These are phyloP conservation scores for Dysmachus trigonus DNA, from an alignment of 2,888 invertebrate species.

Conservation along the genomic window DNA sequence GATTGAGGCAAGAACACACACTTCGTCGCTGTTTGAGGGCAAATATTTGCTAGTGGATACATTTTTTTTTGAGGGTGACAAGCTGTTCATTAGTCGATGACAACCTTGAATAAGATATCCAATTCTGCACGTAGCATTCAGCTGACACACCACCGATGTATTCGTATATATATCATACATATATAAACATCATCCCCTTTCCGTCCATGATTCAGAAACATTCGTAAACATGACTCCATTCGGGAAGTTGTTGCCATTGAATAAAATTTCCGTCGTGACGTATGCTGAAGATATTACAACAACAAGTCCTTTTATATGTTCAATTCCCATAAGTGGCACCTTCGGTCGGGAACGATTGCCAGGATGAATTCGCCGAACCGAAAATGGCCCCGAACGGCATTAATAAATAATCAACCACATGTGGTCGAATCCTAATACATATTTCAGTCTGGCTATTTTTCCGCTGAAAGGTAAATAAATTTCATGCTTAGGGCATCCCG, in stretches of 20 bases:
- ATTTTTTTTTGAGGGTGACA: neutral
- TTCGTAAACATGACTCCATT: neutral
- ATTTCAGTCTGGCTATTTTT: neutral
- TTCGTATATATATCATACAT: neutral
- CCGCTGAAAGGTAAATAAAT: conserved; percentile 23
- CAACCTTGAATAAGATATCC: neutral
- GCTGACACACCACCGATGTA: neutral
- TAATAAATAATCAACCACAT: conserved; percentile 22
- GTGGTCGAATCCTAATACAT: conserved; percentile 14
- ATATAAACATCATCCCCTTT: neutral
- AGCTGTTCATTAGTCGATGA: conserved; percentile 10
- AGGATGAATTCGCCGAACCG: neutral
- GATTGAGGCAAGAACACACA: neutral
- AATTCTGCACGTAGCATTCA: neutral
- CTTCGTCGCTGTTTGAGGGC: neutral
- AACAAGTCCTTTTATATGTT: neutral
- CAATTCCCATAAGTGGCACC: neutral
- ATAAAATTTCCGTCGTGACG: neutral
- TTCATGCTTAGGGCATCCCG: neutral
- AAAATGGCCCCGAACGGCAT: neutral
- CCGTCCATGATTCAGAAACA: neutral
- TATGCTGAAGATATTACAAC: neutral
- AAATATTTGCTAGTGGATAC: neutral
- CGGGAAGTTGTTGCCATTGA: neutral
- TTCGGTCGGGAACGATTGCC: neutral